Conservation (phyloP, 2,113 vertebrate species). For the Xerus inauris region DNA sequence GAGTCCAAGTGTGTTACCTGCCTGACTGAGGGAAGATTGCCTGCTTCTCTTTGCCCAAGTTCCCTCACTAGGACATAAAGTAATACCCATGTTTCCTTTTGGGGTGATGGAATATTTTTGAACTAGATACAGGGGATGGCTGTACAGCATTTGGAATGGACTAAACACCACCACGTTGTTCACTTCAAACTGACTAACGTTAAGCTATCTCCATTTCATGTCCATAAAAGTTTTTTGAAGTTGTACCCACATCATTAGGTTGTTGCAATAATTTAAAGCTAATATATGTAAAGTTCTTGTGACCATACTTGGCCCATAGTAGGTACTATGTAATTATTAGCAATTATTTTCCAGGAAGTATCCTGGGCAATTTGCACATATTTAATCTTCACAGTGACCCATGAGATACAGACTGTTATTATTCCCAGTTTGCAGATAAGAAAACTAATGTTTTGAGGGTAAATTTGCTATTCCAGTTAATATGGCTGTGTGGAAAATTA, state of each 20-base stretch:
- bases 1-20: background rate
- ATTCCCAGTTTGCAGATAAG: background rate
- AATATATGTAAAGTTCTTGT: background rate
- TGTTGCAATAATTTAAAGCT: background rate
- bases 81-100: background rate
- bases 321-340: background rate
- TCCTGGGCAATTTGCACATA: background rate
- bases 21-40: background rate
- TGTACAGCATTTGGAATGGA: background rate
- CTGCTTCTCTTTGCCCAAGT: background rate
- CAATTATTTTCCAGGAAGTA: background rate
- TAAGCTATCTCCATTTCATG: background rate
- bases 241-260: background rate
- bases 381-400: background rate
- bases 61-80: background rate
- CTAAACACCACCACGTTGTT: background rate
- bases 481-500: background rate
- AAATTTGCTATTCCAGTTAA: background rate
- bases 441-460: background rate
- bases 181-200: background rate
- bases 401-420: background rate
- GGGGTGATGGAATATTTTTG: background rate
- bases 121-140: background rate
- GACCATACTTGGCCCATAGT: background rate
- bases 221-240: background rate